Base-by-base conservation (phyloP, 2,888 invertebrate species). In the Alcis repandata region DNA sequence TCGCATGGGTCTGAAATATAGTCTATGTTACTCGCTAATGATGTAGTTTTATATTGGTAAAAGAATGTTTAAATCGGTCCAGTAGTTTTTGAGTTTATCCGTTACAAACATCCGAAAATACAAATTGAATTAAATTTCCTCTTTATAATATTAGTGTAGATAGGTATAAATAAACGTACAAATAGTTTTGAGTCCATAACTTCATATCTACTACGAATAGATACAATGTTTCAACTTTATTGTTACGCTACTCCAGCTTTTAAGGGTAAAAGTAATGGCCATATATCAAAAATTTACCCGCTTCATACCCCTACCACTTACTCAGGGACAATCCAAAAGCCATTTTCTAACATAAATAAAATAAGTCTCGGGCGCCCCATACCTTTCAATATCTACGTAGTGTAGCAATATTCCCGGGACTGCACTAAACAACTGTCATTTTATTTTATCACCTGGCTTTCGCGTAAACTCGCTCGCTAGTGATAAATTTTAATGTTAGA, bases 351-450 rank as follows among this genome's bases (percentile, higher is more conserved):
- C 88, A 91, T 92, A 91, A 92, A 93, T 92, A 92, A 92, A 91
- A 88, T 83, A 84, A 79, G 85, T 86, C 92, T 90, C 91, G 59
- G 62, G 86, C 84, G 91, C 86, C 90, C 91, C 87, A 89, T 92
- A 90, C 91, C 92, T 92, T 93, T 93, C 92, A 93, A 92, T 93
- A 91, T 90, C 87, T 84, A 86, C 86, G 85, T 87, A 86, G 82
- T 84, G 75, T 82, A 80, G 79, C 84, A 83, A 87, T 88, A 88
- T 87, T 90, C 92, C 92, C 91, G 86, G 74, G 88, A 81, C 89
- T 85, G 79, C 88, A 90, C 90, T 93, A 93, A 93, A 92, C 92
- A 92, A 93, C 91, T 92, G 92, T 92, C 92, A 91, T 92, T 92
- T 92, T 92, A 92, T 92, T 93, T 93, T 92, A 92, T 92, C 88